Evolutionary conservation across 2,797 vertebrate genomes (phyloP), one percentile per base, ranked within the genome.

Genomic region (Esox masquinongy): DNA sequence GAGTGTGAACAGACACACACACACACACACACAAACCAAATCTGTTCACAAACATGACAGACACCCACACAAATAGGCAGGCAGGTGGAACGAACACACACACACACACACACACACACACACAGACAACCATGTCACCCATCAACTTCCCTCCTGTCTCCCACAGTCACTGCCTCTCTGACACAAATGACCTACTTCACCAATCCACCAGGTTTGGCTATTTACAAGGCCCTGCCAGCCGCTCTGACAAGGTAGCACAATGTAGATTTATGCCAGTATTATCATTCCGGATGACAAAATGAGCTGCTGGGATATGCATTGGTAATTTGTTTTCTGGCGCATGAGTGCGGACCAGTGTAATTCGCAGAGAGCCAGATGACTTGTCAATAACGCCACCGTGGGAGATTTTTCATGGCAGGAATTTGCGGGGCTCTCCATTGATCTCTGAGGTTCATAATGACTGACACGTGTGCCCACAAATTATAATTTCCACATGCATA

Each of bases 41-140:
- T 85, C 88, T 89, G 89, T 85, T 80, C 81, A 82, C 78, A 70
- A 80, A 84, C 76, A 79, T 82, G 91, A 31, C 29, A 31, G 29
- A 3, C 29, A 31, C 29, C 29, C 29, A 31, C 29, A 31, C 29
- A 31, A 31, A 31, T 31, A 31, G 29, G 29, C 29, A 31, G 29
- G 29, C 29, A 31, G 29, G 29, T 31, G 3, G 29, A 31, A 31
- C 29, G 3, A 31, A 31, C 29, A 31, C 29, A 31, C 29, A 31
- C 29, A 31, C 29, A 31, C 29, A 87, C 75, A 66, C 80, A 86
- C 82, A 92, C 92, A 91, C 85, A 87, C 72, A 75, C 74, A 56
- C n/a, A 47, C 24, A 47, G 26, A 67, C 77, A 73, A 70, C 68
- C 16, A 67, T 12, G 64, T 31, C 31, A 67, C 19, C 53, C 59